Evolutionary conservation across 37 sponge, comb jelly and placozoan species (phyloP).

Genomic region (Haliclona indistincta): DNA sequence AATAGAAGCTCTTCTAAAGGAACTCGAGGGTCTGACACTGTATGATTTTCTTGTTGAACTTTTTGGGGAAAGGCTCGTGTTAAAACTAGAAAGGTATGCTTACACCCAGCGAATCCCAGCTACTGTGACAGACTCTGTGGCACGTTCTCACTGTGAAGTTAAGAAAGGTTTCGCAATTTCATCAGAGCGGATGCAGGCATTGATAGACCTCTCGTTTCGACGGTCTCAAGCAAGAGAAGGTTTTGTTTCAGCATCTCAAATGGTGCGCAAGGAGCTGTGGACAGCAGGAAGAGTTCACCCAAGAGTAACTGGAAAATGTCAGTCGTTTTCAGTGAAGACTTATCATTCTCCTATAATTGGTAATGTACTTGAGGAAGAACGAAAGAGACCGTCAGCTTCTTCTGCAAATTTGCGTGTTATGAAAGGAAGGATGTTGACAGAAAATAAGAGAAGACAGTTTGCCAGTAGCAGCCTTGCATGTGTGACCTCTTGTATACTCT

Average conservation of each 20-base stretch:
- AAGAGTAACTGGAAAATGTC: neutral
- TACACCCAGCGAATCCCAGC: no score
- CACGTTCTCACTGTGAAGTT: neutral
- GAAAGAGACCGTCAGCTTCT: neutral
- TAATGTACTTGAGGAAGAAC: neutral
- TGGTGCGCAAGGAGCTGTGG: neutral
- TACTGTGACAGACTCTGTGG: neutral
- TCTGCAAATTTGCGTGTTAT: no score
- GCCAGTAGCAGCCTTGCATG: neutral
- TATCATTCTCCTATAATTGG: neutral
- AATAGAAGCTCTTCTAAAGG: no score
- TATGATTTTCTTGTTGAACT: conserved; percentile 46
- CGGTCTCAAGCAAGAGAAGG: conserved; percentile 1
- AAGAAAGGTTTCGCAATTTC: no score
- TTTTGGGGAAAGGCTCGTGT: conserved; percentile 57
- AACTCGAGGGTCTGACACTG: conserved; percentile 13
- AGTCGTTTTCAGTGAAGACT: neutral
- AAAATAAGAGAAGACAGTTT: neutral
- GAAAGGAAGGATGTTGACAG: neutral
- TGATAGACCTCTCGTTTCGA: neutral
- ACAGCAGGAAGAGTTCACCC: neutral
- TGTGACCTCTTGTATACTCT: neutral
- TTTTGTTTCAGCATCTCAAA: neutral
- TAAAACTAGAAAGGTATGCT: conserved; percentile 3
- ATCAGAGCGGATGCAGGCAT: no score